Evolutionary conservation across 2,888 invertebrate species (phyloP).

Genomic region (Dendrolimus houi): DNA sequence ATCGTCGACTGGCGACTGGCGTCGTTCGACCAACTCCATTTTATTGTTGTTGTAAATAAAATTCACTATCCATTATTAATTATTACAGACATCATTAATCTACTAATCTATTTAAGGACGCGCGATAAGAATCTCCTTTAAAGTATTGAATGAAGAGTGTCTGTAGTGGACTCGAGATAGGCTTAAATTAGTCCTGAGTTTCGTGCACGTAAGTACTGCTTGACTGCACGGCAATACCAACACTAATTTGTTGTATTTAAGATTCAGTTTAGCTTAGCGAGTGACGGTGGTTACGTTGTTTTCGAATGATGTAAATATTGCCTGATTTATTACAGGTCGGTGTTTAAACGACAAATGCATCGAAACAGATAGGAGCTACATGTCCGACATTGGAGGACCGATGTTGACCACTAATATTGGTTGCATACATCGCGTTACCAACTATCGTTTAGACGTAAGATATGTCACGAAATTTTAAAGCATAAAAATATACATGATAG

Average conservation of each 20-base stretch:
- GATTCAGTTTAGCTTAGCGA: slow-evolving; percentile 13
- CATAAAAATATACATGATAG: no score
- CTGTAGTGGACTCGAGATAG: slow-evolving; percentile 73
- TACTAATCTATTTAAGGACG: slow-evolving; percentile 76
- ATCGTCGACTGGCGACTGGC: background rate
- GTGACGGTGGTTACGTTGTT: slow-evolving; percentile 21
- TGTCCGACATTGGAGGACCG: slow-evolving; percentile 72
- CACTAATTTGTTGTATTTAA: slow-evolving; percentile 7
- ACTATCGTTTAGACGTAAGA: slow-evolving; percentile 32
- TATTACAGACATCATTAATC: slow-evolving; percentile 76
- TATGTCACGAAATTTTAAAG: slow-evolving; percentile 13
- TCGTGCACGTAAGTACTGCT: slow-evolving; percentile 16
- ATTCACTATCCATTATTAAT: slow-evolving; percentile 76
- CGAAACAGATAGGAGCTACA: slow-evolving; percentile 76
- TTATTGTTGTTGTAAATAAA: slow-evolving; percentile 76
- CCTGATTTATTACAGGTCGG: slow-evolving; percentile 76
- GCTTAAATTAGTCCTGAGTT: slow-evolving; percentile 52
- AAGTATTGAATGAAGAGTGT: slow-evolving; percentile 77
- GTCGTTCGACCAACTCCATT: slow-evolving; percentile 62
- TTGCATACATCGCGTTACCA: slow-evolving; percentile 37
- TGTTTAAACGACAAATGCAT: slow-evolving; percentile 77
- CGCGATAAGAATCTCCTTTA: slow-evolving; percentile 76
- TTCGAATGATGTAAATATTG: slow-evolving; percentile 20
- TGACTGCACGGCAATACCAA: slow-evolving; percentile 10
- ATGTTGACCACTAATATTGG: slow-evolving; percentile 59